Conservation (phyloP, 2,113 vertebrate species). For the Cottus gobio region DNA sequence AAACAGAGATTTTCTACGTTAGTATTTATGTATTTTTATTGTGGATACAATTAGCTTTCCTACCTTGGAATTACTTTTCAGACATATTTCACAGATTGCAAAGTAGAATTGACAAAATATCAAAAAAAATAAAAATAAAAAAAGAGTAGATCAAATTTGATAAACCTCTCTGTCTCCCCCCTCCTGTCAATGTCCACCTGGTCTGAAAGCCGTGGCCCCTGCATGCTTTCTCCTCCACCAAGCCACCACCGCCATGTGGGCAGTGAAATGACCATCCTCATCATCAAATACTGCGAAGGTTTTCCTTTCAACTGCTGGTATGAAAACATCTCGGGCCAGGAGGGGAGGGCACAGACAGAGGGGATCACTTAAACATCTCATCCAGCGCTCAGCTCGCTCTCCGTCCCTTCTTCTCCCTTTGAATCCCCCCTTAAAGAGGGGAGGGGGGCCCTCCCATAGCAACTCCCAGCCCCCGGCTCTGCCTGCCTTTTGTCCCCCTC, state of each 20-base stretch:
- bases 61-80: background rate
- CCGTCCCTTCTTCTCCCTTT: constrained; percentile 80
- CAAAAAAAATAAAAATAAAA: too few species aligned
- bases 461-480: constrained; percentile 84
- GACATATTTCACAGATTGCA: background rate
- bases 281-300: constrained; percentile 65
- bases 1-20: background rate
- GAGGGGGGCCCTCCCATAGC: constrained; percentile 83
- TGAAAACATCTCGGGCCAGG: constrained; percentile 75
- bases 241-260: constrained; percentile 40
- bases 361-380: constrained; percentile 74
- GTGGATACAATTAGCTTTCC: background rate
- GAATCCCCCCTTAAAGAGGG: constrained; percentile 79
- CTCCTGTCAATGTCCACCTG: constrained; percentile 43
- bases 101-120: background rate
- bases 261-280: constrained; percentile 77
- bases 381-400: constrained; percentile 73
- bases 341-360: constrained; percentile 63
- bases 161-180: background rate
- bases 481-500: constrained; percentile 89
- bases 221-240: constrained; percentile 9
- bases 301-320: constrained; percentile 70
- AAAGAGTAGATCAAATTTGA: background rate
- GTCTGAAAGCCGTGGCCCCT: background rate
- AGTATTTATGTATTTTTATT: background rate